phyloP scores from a whole-genome alignment of 2,113 vertebrate genomes.

The Electrona antarctica region DNA sequence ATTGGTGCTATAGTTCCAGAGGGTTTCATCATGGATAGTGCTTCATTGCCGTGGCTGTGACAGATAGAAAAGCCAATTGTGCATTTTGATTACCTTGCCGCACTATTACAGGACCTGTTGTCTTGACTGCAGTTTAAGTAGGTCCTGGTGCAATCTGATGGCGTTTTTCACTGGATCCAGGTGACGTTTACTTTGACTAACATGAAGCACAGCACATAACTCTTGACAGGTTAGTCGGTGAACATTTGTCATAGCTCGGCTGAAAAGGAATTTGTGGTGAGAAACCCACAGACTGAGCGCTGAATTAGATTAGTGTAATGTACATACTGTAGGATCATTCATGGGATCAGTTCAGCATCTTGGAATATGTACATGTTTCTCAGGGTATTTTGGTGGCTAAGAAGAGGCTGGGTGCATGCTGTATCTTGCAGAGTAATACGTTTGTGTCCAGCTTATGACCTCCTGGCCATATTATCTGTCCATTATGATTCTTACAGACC shows the following conservation, averaged over 20 bases:
- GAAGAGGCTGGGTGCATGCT: too few relatives aligned
- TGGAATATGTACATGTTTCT: too few relatives aligned
- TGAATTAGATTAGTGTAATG: too few relatives aligned
- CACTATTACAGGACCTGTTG: slow-evolving; percentile 18
- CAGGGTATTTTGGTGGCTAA: too few relatives aligned
- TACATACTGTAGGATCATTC: too few relatives aligned
- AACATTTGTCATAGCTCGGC: not conserved
- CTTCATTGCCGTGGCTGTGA: slow-evolving; percentile 24
- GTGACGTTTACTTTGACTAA: not conserved
- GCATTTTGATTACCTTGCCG: slow-evolving; percentile 42
- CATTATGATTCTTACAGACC: too few relatives aligned
- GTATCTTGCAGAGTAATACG: too few relatives aligned
- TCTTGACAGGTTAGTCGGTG: not conserved
- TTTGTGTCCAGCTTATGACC: too few relatives aligned
- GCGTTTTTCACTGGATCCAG: not conserved
- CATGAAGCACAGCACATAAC: not conserved
- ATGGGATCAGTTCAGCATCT: too few relatives aligned
- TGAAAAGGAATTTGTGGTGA: not conserved
- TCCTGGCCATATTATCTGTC: too few relatives aligned
- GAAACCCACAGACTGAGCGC: not conserved
- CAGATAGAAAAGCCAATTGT: slow-evolving; percentile 25
- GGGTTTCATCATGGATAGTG: slow-evolving; percentile 10
- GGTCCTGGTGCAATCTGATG: not conserved
- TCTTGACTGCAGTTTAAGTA: slow-evolving; percentile 12
- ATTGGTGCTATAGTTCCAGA: slow-evolving; percentile 21